phyloP scores from a whole-genome alignment of 2,888 invertebrate species.

The Spodoptera picta region DNA sequence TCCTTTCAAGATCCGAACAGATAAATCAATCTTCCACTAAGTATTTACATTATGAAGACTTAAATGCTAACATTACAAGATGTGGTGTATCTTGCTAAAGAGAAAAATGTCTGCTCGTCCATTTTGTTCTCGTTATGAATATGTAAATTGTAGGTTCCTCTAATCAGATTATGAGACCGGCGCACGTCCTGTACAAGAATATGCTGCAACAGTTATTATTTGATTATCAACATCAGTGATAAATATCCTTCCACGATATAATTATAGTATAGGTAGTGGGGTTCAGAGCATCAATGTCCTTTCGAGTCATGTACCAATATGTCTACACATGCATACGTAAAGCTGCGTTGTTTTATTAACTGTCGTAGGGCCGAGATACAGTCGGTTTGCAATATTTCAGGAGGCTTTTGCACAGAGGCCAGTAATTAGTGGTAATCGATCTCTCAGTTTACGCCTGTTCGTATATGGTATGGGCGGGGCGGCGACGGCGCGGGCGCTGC shows the following conservation, averaged over 20 bases:
- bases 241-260: constrained; percentile 23
- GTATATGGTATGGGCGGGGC: constrained; percentile 80
- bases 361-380: constrained; percentile 61
- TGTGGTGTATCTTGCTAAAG: constrained; percentile 26
- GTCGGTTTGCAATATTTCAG: constrained; percentile 69
- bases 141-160: constrained; percentile 48
- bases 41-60: constrained; percentile 39
- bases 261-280: constrained; percentile 21
- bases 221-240: constrained; percentile 31
- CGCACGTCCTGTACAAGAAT: constrained; percentile 18
- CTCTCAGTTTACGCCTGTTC: constrained; percentile 80
- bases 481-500: constrained; percentile 57
- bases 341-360: constrained; percentile 55
- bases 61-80: constrained; percentile 35
- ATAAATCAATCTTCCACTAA: constrained; percentile 54
- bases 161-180: constrained; percentile 42
- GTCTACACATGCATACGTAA: constrained; percentile 12
- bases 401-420: constrained; percentile 69
- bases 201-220: constrained; percentile 40
- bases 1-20: constrained; percentile 47
- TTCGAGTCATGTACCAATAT: constrained; percentile 16
- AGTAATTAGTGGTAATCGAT: constrained; percentile 87
- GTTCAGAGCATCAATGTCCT: constrained; percentile 18
- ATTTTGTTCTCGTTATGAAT: constrained; percentile 38
- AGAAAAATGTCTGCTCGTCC: constrained; percentile 19